These are phyloP conservation scores for Pongo abelii DNA, from an alignment of 2,113 vertebrate species.

Conservation along the genomic window DNA sequence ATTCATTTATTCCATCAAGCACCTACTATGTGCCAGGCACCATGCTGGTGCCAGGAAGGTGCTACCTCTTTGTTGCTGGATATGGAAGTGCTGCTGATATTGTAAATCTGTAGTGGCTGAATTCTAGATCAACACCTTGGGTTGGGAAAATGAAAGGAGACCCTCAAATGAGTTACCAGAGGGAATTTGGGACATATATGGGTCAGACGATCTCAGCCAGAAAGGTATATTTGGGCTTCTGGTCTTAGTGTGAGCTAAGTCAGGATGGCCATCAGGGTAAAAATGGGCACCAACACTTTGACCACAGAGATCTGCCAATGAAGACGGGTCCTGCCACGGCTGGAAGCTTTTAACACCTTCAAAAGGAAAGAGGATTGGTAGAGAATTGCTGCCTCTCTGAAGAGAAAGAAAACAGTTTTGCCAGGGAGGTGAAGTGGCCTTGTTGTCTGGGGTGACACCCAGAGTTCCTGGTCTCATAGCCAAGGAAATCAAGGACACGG, in stretches of 20 bases:
- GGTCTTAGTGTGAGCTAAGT: not conserved
- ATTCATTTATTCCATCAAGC: not conserved
- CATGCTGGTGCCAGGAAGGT: not conserved
- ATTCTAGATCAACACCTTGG: not conserved
- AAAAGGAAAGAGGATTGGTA: not conserved
- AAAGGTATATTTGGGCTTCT: not conserved
- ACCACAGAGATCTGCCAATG: not conserved
- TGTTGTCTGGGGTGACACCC: no score
- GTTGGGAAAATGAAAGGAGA: not conserved
- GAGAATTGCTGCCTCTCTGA: not conserved
- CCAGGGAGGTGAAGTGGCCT: no score
- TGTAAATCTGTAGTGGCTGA: not conserved
- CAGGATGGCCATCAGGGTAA: not conserved
- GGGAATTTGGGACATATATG: not conserved
- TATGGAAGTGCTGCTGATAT: not conserved
- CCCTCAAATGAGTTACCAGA: not conserved
- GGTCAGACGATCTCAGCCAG: not conserved
- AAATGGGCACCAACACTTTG: not conserved
- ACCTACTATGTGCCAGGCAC: not conserved
- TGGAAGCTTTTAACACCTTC: not conserved
- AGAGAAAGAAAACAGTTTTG: not conserved
- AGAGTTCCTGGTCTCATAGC: no score
- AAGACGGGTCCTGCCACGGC: not conserved
- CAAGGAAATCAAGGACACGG: no score
- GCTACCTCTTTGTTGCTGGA: not conserved